phyloP scores from a whole-genome alignment of 2,888 invertebrate species.

The Gortyna flavago region DNA sequence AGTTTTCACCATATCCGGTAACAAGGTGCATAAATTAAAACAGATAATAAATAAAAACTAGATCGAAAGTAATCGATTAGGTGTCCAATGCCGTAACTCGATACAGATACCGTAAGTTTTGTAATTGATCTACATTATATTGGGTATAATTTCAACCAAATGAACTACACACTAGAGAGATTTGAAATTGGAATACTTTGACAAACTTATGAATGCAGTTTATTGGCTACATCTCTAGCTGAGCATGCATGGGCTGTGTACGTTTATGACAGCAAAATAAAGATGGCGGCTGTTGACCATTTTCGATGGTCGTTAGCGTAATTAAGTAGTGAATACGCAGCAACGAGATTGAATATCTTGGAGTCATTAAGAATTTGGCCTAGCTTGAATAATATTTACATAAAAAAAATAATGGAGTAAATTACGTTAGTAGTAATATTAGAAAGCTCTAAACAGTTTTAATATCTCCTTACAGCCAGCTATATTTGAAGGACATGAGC shows the following conservation, averaged over 20 bases:
- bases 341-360: slow-evolving; percentile 58
- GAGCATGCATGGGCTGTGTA: neutral
- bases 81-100: slow-evolving; percentile 71
- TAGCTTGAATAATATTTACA: slow-evolving; percentile 44
- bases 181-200: slow-evolving; percentile 64
- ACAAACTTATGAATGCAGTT: slow-evolving; percentile 60
- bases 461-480: neutral
- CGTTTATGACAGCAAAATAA: slow-evolving; percentile 49
- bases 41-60: slow-evolving; percentile 72
- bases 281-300: slow-evolving; percentile 51
- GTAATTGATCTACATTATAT: slow-evolving; percentile 73
- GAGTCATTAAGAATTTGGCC: slow-evolving; percentile 32
- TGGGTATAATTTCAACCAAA: slow-evolving; percentile 64
- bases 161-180: slow-evolving; percentile 54
- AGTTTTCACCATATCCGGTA: slow-evolving; percentile 81
- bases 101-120: slow-evolving; percentile 71
- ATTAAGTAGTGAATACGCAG: slow-evolving; percentile 65
- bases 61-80: slow-evolving; percentile 75
- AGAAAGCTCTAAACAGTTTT: slow-evolving; percentile 43
- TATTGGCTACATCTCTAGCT: slow-evolving; percentile 18
- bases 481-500: neutral
- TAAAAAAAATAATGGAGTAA: slow-evolving; percentile 22
- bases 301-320: slow-evolving; percentile 66
- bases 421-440: slow-evolving; percentile 26
- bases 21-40: slow-evolving; percentile 74